These are phyloP conservation scores for Actinia tenebrosa DNA, from an alignment of 64 coral and sea anemone genomes.

Conservation along the genomic window DNA sequence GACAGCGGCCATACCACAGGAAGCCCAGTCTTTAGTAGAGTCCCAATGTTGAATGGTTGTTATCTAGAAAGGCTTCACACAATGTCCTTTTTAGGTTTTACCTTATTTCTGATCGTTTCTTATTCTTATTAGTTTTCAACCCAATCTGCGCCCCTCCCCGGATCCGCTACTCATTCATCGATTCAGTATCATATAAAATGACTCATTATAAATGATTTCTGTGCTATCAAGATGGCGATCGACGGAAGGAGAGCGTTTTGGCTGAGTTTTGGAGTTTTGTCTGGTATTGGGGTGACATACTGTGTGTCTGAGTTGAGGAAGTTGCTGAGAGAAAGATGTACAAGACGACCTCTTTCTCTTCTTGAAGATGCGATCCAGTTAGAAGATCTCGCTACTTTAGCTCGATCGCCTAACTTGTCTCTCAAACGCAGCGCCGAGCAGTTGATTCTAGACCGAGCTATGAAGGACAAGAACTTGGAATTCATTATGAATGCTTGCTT, in stretches of 20 bases:
- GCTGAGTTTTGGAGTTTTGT: conserved; percentile 59
- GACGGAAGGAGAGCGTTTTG: conserved; percentile 58
- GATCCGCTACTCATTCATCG: too few relatives aligned
- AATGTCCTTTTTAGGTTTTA: too few relatives aligned
- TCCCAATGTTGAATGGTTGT: too few relatives aligned
- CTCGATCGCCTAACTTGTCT: conserved; percentile 63
- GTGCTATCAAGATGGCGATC: conserved; percentile 49
- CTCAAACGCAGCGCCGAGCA: conserved; percentile 78
- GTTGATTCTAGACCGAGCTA: conserved; percentile 62
- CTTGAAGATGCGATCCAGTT: conserved; percentile 43
- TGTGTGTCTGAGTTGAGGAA: conserved; percentile 68
- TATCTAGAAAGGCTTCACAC: too few relatives aligned
- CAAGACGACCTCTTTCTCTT: conserved; percentile 53
- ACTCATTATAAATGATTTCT: background rate
- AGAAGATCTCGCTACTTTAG: conserved; percentile 66
- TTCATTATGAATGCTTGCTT: conserved; percentile 57
- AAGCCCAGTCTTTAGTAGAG: background rate
- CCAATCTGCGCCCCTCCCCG: too few relatives aligned
- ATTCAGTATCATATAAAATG: too few relatives aligned
- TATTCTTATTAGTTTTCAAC: too few relatives aligned
- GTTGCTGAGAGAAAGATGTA: conserved; percentile 73
- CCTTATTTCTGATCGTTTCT: too few relatives aligned
- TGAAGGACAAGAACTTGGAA: conserved; percentile 64
- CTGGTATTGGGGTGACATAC: conserved; percentile 56
- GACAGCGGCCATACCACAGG: background rate